Evolutionary conservation across 64 coral and sea anemone genomes (phyloP), one percentile per base, ranked within the genome.

Genomic region (Platygyra sinensis): DNA sequence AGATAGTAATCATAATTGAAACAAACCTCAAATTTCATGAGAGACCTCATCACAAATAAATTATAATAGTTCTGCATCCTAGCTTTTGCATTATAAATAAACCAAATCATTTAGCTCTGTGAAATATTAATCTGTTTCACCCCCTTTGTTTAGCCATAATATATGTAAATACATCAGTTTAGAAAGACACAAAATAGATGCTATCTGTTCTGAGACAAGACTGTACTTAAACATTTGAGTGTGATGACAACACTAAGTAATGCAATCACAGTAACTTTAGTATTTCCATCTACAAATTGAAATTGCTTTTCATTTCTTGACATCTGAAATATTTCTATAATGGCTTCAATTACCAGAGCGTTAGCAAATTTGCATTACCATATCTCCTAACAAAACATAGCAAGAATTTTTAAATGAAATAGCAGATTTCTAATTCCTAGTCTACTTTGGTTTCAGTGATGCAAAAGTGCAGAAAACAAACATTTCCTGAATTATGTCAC

Each of bases 61-160:
- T n/a, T n/a, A 1, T 50, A 24, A 42, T 77, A 38, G 19, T 77
- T 77, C 19, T 19, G 19, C 74, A 77, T 77, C 24, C 4, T 9
- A 67, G 12, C 9, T 82, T 82, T 4, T 50, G 36, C 33, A 50
- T 77, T 5, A 49, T 77, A 50, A 50, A 73, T 73, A 77, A 29
- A 79, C 76, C 76, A 55, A 55, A 50, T 42, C 19, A n/a, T 50
- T 77, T 10, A 57, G 28, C 25, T 72, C 38, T 85, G 19, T 72
- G 36, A 22, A 85, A 71, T 85, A 85, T 72, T 85, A n/a, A 85
- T 51, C 52, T 20, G 10, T 20, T 83, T 13, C 67, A 8, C 33
- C 54, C 13, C 25, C 30, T 61, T 61, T 62, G 24, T 31, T 19
- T 13, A 29, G 19, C 78, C 57, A 59, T 62, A 32, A 32, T 30